Conservation (phyloP, 2,888 invertebrate genomes). For the Morinoia aosen region DNA sequence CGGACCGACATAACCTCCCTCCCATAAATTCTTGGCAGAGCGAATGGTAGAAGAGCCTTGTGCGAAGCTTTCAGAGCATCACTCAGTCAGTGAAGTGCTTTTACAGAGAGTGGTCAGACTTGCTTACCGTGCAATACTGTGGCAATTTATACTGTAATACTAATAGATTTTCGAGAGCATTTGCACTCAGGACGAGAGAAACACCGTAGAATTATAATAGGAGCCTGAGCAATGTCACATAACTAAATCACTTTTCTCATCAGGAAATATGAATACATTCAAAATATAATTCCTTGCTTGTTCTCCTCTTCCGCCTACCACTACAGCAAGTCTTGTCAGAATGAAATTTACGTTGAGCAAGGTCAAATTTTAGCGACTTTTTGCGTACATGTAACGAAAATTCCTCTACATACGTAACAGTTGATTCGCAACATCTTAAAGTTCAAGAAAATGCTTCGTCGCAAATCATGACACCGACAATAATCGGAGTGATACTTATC, state of each 20-base stretch:
- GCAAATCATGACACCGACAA: too few species aligned
- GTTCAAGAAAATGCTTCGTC: too few species aligned
- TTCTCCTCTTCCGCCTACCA: neutral
- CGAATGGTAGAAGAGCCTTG: neutral
- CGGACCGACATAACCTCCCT: neutral
- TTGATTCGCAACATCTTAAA: too few species aligned
- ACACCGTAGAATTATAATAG: neutral
- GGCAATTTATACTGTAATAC: neutral
- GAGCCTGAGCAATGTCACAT: neutral
- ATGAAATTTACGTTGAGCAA: neutral
- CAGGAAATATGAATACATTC: neutral
- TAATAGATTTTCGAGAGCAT: neutral
- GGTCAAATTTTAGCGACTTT: too few species aligned
- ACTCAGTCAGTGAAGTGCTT: neutral
- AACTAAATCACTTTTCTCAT: neutral
- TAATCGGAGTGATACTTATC: too few species aligned
- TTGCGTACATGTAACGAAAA: too few species aligned
- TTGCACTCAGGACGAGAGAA: neutral
- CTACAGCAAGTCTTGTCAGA: neutral
- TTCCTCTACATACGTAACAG: too few species aligned
- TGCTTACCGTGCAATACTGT: neutral
- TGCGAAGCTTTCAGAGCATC: neutral
- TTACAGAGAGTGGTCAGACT: neutral
- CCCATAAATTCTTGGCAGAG: neutral
- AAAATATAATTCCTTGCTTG: neutral